A percentile compares a stretch with the other conserved stretches of the same genome.
These are phyloP conservation scores for Ophraella communa DNA, from an alignment of 2,888 invertebrate genomes.

Conservation along the genomic window DNA sequence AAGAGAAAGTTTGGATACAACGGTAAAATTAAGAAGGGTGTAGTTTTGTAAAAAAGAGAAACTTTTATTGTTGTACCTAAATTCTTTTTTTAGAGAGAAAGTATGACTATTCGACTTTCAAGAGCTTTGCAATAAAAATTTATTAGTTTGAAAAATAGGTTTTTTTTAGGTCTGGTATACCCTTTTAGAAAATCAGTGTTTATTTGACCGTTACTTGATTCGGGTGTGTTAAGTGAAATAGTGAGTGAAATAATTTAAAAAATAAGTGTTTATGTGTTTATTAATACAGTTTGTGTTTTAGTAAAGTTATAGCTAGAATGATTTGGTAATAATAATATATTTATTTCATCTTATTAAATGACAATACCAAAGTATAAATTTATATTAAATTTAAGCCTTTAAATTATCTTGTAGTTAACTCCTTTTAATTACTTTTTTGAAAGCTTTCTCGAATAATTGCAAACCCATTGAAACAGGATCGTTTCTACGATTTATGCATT, in stretches of 20 bases:
- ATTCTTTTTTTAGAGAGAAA: conserved; percentile 27
- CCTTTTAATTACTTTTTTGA: neutral
- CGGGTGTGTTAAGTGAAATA: neutral
- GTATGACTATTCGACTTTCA: conserved; percentile 7
- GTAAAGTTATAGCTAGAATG: too few relatives aligned
- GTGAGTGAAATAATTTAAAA: too few relatives aligned
- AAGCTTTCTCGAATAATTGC: neutral
- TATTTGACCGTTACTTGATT: conserved; percentile 13
- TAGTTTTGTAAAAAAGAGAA: conserved; percentile 25
- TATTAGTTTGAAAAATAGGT: conserved; percentile 19
- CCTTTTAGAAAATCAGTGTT: conserved; percentile 14
- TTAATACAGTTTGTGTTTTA: too few relatives aligned
- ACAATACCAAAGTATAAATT: too few relatives aligned
- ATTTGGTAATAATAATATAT: too few relatives aligned
- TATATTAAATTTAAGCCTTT: too few relatives aligned
- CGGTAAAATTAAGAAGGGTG: conserved; percentile 31
- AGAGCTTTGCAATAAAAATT: conserved; percentile 19
- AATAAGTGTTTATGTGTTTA: too few relatives aligned
- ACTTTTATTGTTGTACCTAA: conserved; percentile 27
- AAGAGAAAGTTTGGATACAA: conserved; percentile 28
- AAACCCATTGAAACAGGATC: neutral
- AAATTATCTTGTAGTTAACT: too few relatives aligned
- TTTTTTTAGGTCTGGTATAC: conserved; percentile 9
- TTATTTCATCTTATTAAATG: too few relatives aligned
- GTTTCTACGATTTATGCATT: conserved; percentile 6